These are phyloP conservation scores for Characodon lateralis DNA, from an alignment of 2,797 vertebrate genomes.

Conservation along the genomic window DNA sequence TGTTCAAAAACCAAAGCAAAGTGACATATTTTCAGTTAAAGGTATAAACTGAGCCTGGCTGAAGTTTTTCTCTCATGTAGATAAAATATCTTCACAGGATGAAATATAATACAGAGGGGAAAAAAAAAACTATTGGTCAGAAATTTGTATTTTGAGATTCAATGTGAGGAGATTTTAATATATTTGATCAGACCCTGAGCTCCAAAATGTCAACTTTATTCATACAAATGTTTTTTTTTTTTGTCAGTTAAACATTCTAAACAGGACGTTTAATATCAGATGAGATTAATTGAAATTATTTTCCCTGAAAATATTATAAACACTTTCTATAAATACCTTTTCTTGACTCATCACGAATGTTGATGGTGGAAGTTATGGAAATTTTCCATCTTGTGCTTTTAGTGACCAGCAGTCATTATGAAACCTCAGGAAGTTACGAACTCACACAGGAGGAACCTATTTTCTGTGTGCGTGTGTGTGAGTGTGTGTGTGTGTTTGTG, in stretches of 20 bases:
- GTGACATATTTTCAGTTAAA: background rate
- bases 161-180: background rate
- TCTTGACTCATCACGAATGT: background rate
- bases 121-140: background rate
- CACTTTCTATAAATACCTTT: background rate
- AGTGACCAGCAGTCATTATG: background rate
- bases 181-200: background rate
- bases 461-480: background rate
- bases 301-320: background rate
- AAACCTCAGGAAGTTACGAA: slow-evolving; percentile 16
- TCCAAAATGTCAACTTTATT: background rate
- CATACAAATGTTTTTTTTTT: background rate
- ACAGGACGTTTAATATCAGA: background rate
- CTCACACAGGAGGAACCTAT: background rate
- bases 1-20: background rate
- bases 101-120: background rate
- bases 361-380: background rate
- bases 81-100: background rate
- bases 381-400: slow-evolving; percentile 11
- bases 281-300: background rate
- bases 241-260: background rate
- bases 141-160: too few relatives aligned
- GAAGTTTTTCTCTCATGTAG: background rate
- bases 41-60: background rate
- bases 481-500: background rate